These are phyloP conservation scores for Emydura subglobosa DNA, from an alignment of 2,113 vertebrate genomes.

Conservation along the genomic window DNA sequence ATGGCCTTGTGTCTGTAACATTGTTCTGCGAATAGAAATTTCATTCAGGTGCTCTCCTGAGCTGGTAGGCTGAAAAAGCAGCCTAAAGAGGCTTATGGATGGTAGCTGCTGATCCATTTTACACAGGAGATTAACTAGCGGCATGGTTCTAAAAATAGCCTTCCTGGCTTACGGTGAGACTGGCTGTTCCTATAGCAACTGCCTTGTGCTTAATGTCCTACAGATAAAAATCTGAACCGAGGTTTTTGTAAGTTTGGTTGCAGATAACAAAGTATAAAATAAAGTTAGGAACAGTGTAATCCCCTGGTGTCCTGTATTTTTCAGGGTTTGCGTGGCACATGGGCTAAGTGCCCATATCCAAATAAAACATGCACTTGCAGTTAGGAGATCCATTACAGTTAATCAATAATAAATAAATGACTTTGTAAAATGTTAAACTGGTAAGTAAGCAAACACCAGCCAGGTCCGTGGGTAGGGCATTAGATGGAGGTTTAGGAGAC, in stretches of 20 bases:
- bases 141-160: slow-evolving; percentile 77
- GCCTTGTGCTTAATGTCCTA: slow-evolving; percentile 74
- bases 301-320: accelerated
- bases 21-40: neutral
- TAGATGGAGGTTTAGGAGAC: neutral
- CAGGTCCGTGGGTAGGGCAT: neutral
- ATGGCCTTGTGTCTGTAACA: neutral
- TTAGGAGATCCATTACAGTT: accelerated
- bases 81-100: neutral
- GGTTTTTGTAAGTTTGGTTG: accelerated
- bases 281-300: accelerated
- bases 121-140: slow-evolving; percentile 63
- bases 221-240: neutral
- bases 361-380: accelerated
- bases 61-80: neutral
- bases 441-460: neutral
- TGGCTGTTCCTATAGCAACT: slow-evolving; percentile 85
- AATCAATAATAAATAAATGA: neutral
- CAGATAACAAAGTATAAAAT: accelerated
- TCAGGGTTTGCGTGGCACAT: accelerated
- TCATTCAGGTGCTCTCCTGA: neutral
- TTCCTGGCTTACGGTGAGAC: slow-evolving; percentile 39
- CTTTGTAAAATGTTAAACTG: neutral
- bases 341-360: accelerated
- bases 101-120: slow-evolving; percentile 40